phyloP scores from a whole-genome alignment of 2,888 invertebrate genomes.

The Drosophila nr. fundita region DNA sequence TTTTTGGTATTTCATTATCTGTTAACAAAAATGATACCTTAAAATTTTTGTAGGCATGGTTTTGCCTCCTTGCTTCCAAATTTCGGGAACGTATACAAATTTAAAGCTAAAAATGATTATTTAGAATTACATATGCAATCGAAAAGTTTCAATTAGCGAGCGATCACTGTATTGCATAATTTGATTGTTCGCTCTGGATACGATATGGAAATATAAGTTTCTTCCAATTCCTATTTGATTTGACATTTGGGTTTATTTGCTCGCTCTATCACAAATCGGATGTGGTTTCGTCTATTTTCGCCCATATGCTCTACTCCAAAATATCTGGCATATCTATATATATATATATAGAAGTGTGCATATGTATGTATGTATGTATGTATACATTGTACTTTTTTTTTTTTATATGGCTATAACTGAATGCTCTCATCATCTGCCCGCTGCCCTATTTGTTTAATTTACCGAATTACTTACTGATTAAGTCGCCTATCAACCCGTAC shows the following conservation, averaged over 20 bases:
- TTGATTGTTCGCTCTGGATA: constrained; percentile 29
- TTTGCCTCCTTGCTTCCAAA: not conserved
- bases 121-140: not conserved
- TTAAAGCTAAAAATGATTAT: not conserved
- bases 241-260: constrained; percentile 63
- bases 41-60: not conserved
- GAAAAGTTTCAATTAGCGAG: not conserved
- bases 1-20: not conserved
- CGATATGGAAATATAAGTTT: constrained; percentile 40
- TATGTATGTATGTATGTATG: not conserved
- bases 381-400: not conserved
- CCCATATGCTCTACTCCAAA: constrained; percentile 60
- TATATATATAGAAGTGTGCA: not conserved
- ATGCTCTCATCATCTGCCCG: constrained; percentile 39
- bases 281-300: constrained; percentile 31
- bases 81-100: not conserved
- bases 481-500: constrained; percentile 41
- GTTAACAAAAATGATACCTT: not conserved
- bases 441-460: constrained; percentile 68
- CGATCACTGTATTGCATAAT: not conserved
- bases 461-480: constrained; percentile 74
- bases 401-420: constrained; percentile 24
- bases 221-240: constrained; percentile 73
- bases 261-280: constrained; percentile 58
- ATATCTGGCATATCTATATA: constrained; percentile 23